These are phyloP conservation scores for Odocoileus hemionus DNA, from an alignment of 2,113 vertebrate species.

Conservation along the genomic window DNA sequence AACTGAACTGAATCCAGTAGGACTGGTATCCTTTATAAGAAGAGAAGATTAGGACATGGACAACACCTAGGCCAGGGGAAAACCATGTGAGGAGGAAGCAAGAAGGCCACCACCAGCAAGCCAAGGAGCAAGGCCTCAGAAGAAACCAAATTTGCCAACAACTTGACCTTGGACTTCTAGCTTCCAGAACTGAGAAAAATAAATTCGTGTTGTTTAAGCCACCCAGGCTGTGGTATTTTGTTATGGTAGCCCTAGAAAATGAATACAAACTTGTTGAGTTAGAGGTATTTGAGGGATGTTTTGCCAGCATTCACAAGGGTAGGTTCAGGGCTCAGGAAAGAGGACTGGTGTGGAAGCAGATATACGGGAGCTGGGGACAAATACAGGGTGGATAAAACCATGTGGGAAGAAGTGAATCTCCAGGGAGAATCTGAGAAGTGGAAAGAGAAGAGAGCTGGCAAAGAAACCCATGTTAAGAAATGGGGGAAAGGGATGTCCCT, in stretches of 20 bases:
- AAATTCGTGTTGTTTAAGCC: not conserved
- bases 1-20: not conserved
- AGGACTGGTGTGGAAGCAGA: not conserved
- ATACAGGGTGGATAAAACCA: not conserved
- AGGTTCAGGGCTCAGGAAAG: not conserved
- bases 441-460: not conserved
- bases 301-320: not conserved
- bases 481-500: not conserved
- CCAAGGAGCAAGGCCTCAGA: not conserved
- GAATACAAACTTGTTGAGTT: not conserved
- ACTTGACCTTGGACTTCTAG: not conserved
- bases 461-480: not conserved
- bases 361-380: not conserved
- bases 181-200: not conserved
- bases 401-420: not conserved
- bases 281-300: not conserved
- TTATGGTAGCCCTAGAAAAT: not conserved
- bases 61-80: not conserved
- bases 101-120: not conserved
- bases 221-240: not conserved
- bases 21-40: not conserved
- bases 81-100: not conserved
- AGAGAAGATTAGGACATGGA: not conserved
- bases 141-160: not conserved
- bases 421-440: not conserved